Conservation (phyloP, 2,113 vertebrate species). For the Pelmatolapia mariae region DNA sequence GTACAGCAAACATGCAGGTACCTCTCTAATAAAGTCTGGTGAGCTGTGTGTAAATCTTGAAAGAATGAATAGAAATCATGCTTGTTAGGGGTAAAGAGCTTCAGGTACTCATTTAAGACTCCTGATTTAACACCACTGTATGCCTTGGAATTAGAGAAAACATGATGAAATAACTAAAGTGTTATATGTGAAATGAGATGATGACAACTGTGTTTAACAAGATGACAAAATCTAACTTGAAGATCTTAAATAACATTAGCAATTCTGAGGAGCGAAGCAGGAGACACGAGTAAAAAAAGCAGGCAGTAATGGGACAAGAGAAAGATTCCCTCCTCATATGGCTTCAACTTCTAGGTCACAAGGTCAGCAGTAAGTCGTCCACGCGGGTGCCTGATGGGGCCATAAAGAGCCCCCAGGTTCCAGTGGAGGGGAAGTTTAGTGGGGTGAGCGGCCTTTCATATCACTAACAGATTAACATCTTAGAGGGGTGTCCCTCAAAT, state of each 20-base stretch:
- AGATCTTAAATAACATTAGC: neutral
- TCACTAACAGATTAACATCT: slow-evolving; percentile 74
- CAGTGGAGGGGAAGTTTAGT: slow-evolving; percentile 64
- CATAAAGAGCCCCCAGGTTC: slow-evolving; percentile 68
- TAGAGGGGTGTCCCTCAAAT: slow-evolving; percentile 67
- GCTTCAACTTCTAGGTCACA: slow-evolving; percentile 68
- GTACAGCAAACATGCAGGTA: slow-evolving; percentile 56
- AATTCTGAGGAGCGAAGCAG: neutral
- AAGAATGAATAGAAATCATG: slow-evolving; percentile 18
- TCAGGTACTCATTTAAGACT: neutral
- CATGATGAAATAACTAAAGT: neutral
- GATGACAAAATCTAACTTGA: neutral
- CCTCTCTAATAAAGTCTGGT: slow-evolving; percentile 47
- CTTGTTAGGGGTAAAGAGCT: neutral
- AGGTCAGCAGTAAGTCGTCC: slow-evolving; percentile 74
- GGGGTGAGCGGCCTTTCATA: slow-evolving; percentile 73
- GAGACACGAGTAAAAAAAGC: neutral
- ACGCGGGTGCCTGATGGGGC: slow-evolving; percentile 72
- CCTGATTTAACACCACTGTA: neutral
- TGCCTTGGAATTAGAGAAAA: neutral
- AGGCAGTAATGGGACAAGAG: slow-evolving; percentile 37
- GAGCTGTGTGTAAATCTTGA: slow-evolving; percentile 43
- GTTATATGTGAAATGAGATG: neutral
- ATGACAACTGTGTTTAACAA: neutral
- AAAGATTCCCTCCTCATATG: slow-evolving; percentile 67